Evolutionary conservation across 1,140 invertebrate species (phyloP), one percentile per base, ranked within the genome.

Genomic region (Leptopilina clavipes): DNA sequence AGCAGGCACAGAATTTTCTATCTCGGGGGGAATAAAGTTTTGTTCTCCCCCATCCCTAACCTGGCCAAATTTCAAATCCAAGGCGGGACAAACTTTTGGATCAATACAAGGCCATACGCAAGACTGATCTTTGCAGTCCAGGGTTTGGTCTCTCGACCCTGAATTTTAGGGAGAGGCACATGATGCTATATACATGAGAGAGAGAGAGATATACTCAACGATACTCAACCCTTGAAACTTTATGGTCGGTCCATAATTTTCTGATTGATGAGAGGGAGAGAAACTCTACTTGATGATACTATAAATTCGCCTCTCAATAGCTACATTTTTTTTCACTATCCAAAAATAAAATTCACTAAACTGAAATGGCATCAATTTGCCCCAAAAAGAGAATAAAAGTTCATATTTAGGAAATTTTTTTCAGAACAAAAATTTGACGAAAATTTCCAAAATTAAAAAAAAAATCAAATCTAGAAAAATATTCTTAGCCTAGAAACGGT

Each of bases 41-140:
- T n/a, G 6, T 10, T n/a, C 19, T 17, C 17, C 52, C 52, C 52
- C 52, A 54, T 9, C 52, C 52, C 17, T 54, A 54, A 54, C 52
- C 52, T 54, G 9, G 52, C 52, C n/a, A 54, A 54, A 54, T 18
- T 54, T 54, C 52, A 54, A 54, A 54, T 19, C 52, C 17, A 54
- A 19, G 52, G 18, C 52, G 52, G 52, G 17, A 54, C 52, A 54
- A 54, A 54, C 52, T 54, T 54, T 54, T 54, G 5, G 52, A 54
- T 54, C 52, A 54, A 54, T 54, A 54, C 52, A 17, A 3, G 52
- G 3, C n/a, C 17, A 17, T 54, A 17, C 52, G 52, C 52, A 19
- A 54, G 52, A 19, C 52, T 18, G 52, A n/a, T n/a, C 45, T n/a
- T 14, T 14, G n/a, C n/a, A 40, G 37, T 40, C 37, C 37, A 40